phyloP scores from a whole-genome alignment of 2,888 invertebrate genomes.

The Pyralis farinalis region DNA sequence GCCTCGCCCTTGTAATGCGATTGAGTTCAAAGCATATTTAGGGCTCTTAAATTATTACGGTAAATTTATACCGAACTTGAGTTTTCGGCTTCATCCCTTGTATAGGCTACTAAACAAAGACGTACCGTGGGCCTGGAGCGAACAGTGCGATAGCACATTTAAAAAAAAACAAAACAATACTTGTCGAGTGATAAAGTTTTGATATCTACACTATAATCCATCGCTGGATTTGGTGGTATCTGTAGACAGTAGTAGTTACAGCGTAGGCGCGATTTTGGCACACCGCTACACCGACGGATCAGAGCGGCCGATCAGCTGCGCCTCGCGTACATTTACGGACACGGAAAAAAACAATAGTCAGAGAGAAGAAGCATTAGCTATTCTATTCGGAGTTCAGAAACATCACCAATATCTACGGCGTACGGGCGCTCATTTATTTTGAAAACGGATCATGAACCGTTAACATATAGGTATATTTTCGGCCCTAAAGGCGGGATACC shows the following conservation, averaged over 20 bases:
- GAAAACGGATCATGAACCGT: neutral
- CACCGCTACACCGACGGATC: neutral
- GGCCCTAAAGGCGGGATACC: neutral
- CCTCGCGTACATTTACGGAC: neutral
- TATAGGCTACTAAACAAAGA: constrained; percentile 16
- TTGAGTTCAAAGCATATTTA: constrained; percentile 20
- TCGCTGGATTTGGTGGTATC: neutral
- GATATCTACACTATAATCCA: neutral
- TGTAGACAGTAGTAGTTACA: neutral
- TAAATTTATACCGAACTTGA: constrained; percentile 19
- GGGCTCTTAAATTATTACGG: constrained; percentile 21
- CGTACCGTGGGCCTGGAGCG: constrained; percentile 14
- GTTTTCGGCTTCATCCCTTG: constrained; percentile 19
- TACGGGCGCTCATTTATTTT: neutral
- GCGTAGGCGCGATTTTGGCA: too few species aligned
- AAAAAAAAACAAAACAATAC: too few species aligned
- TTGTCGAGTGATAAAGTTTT: neutral
- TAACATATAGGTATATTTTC: too few species aligned
- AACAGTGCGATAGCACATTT: constrained; percentile 15
- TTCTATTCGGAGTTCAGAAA: constrained; percentile 7
- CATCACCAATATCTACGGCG: neutral
- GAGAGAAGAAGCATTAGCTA: constrained; percentile 3
- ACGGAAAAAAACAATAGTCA: neutral
- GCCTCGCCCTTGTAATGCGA: constrained; percentile 14
- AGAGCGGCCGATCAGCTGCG: constrained; percentile 3